Percentiles rank a stretch among this genome's conserved stretches.
Evolutionary conservation across 2,888 invertebrate genomes (phyloP).

Genomic region (Keiferia lycopersicella): DNA sequence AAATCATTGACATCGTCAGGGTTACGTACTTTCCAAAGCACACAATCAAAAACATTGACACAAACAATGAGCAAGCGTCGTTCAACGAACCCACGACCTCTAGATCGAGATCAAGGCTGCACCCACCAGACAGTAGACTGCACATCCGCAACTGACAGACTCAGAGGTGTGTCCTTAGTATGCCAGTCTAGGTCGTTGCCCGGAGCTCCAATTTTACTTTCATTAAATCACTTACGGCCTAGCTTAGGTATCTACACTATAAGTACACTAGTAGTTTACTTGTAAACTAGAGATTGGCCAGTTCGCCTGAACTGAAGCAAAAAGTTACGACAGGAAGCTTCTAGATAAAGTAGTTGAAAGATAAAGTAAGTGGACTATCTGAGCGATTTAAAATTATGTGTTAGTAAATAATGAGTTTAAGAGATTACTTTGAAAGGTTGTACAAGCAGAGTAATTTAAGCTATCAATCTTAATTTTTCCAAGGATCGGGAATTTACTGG

Average conservation of each 20-base stretch:
- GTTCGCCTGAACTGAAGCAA: conserved; percentile 2
- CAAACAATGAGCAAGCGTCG: background rate
- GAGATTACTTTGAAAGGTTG: conserved; percentile 21
- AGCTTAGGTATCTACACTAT: conserved; percentile 18
- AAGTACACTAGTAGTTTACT: conserved; percentile 22
- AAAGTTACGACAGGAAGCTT: conserved; percentile 14
- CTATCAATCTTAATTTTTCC: no score
- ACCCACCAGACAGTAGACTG: background rate
- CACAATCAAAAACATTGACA: no score
- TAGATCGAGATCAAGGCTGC: background rate
- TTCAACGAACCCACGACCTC: background rate
- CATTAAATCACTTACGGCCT: conserved; percentile 55
- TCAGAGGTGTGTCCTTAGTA: background rate
- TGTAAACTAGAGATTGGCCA: conserved; percentile 18
- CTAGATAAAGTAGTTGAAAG: conserved; percentile 12
- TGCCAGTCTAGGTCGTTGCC: conserved; percentile 60
- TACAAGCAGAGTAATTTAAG: conserved; percentile 37
- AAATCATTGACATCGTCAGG: no score
- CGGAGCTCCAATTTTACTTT: conserved; percentile 72
- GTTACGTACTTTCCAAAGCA: no score
- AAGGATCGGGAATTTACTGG: no score
- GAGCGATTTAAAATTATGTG: background rate
- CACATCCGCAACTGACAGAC: conserved; percentile 12
- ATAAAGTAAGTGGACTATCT: conserved; percentile 1
- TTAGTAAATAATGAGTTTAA: background rate